Evolutionary conservation across 2,113 vertebrate species (phyloP), one percentile per base, ranked within the genome.

Genomic region (Xiphias gladius): DNA sequence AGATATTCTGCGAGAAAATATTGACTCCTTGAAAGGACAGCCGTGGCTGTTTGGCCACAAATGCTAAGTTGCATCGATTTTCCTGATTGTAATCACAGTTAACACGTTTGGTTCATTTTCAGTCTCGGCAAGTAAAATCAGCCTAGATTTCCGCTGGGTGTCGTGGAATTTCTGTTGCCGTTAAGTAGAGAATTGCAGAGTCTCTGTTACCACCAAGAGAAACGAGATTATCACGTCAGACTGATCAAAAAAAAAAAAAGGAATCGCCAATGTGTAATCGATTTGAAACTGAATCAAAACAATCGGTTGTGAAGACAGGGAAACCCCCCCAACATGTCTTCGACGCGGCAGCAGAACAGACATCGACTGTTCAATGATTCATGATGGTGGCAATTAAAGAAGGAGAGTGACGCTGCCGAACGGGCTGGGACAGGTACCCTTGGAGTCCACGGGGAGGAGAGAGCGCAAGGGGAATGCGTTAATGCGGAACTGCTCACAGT

Each of bases 401-500:
- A 65, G 75, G 32, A 14, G 63, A 85, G 69, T 55, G 79, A 82
- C 83, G 88, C 80, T 81, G 73, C 79, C 86, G 79, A 73, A 63
- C 39, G 35, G 76, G 80, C 71, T 57, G 74, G 72, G 82, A 58
- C 71, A 10, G 74, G 77, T 84, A 82, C 70, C 90, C 89, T 86
- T 89, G 82, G 83, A 88, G 63, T 80, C 59, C 63, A 64, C 32
- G 58, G 11, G 28, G 65, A 87, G 76, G 78, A 68, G 83, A 76
- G 80, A 30, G 76, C 76, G 67, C 30, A 39, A 87, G 87, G 76
- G 74, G 67, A 82, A 86, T 74, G 35, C 59, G 59, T 75, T 69
- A 78, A 82, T 64, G 65, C 70, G 5, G 63, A 62, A 87, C 85
- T 41, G 84, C 94, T 94, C 89, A 82, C 32, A 11, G 76, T 79